Base-by-base conservation (phyloP, 2,888 invertebrate species). In the Drosophila prostipennis region DNA sequence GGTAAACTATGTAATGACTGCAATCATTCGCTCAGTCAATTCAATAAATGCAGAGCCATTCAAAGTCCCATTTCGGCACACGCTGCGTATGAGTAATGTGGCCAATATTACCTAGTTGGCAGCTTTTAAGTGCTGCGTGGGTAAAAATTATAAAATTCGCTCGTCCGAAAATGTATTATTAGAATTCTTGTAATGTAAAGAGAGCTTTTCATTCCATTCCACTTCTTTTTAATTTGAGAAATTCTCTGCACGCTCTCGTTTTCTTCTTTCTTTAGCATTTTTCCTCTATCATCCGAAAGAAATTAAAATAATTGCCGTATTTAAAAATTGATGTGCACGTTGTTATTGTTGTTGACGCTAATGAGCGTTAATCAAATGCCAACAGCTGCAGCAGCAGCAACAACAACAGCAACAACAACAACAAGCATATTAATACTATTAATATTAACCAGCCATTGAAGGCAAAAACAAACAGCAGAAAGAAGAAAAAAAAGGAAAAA, bases 291-390 rank as follows among this genome's bases (percentile, higher is more conserved):
- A 58, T 63, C 70, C 56, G 36, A 67, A 72, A 61, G 72, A 72
- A 68, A 79, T 79, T 81, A 74, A 79, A 81, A 77, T 79, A 79
- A 79, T 79, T 72, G 43, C 57, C 46, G 79, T 72, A 81, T 78
- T 81, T 80, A 80, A 83, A 76, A 60, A 71, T 71, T 42, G 19
- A 43, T 53, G 54, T 40, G 51, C 43, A 32, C 32, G 46, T 46
- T 61, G 40, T 42, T 56, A 19, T 46, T 45, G 39, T 49, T 32
- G 26, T 36, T 61, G 40, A 40, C 64, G 58, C 77, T 74, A 81
- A 84, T 79, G 72, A 79, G 69, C 67, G 77, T 68, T 77, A 75
- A 77, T 81, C 77, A 80, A 77, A 69, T 64, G 51, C 51, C 37
- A 73, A 67, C 65, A 72, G 73, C 72, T 65, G 72, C 72, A 51